Evolutionary conservation across 2,888 invertebrate genomes (phyloP), one percentile per base, ranked within the genome.

Genomic region (Gandaritis pyraliata): DNA sequence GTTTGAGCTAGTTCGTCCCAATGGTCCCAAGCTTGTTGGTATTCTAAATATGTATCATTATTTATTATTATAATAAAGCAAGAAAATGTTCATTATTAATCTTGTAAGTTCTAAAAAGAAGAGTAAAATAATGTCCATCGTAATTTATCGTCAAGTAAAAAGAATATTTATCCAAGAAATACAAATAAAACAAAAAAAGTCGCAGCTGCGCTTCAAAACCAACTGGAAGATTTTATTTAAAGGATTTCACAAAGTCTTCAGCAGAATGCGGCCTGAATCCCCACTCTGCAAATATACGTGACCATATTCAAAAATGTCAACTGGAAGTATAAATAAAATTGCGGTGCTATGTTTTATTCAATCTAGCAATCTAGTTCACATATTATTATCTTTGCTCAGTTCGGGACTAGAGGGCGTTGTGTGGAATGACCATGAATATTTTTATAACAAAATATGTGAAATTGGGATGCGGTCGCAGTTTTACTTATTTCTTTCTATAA

Each of bases 201-300:
- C 50, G 4, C 58, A 58, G 36, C 58, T 58, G 58, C 23, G 36
- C 23, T 15, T 41, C 36, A 16, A 57, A 57, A 36, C 43, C 43
- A 2, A 10, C 29, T 10, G 33, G 36, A 36, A 50, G 36, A 38
- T 18, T 45, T 23, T 38, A 51, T 33, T 50, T 45, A 10, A 57
- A 39, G 16, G 48, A 56, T 53, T 48, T 48, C 47, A 10, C 1
- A 43, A 39, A 48, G 48, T 18, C 33, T 41, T 43, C 38, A 45
- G 13, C 13, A 29, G 15, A 50, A 58, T 51, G 45, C 15, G 50
- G 33, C 49, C 38, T 56, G 13, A 49, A 49, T 49, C 41, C 30
- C 23, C 23, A 30, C 23, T 38, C 39, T 39, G 23, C 29, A 48
- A 48, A 55, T 36, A 39, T 39, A 33, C 43, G 51, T 6, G 33